These are phyloP conservation scores for Notarius lentiginosus DNA, from an alignment of 2,113 vertebrate genomes.

Conservation along the genomic window DNA sequence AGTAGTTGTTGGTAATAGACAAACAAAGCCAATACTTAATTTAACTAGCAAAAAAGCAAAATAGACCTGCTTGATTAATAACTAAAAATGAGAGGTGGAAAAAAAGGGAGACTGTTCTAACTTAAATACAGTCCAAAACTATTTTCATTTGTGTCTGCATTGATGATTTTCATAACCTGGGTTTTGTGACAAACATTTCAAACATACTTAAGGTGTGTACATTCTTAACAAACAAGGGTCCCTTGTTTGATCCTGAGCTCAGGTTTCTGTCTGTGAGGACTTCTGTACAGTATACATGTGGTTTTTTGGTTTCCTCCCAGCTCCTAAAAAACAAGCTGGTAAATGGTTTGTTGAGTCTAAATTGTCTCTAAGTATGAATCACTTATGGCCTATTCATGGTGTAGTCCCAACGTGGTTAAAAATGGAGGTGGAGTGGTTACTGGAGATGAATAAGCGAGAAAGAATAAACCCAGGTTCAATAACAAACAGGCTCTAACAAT, in stretches of 20 bases:
- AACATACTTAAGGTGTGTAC: background rate
- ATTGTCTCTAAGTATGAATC: background rate
- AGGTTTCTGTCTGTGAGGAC: background rate
- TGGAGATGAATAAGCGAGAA: background rate
- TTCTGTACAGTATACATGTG: background rate
- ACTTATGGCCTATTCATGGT: background rate
- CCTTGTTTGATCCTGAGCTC: background rate
- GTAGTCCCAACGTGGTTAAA: background rate
- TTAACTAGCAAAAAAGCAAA: background rate
- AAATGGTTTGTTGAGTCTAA: background rate
- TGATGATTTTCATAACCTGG: background rate
- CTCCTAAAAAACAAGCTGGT: background rate
- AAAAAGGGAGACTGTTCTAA: background rate
- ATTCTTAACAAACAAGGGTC: no score
- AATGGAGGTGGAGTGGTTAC: background rate
- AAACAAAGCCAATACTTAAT: background rate
- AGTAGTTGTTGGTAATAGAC: background rate
- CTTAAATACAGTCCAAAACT: background rate
- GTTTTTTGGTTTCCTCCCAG: background rate
- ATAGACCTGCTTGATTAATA: background rate
- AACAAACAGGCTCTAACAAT: background rate
- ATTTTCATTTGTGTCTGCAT: no score
- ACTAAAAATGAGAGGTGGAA: background rate
- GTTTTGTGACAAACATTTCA: background rate
- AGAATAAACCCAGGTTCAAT: background rate